phyloP scores from a whole-genome alignment of 2,797 vertebrate species.

The Danio choprae region DNA sequence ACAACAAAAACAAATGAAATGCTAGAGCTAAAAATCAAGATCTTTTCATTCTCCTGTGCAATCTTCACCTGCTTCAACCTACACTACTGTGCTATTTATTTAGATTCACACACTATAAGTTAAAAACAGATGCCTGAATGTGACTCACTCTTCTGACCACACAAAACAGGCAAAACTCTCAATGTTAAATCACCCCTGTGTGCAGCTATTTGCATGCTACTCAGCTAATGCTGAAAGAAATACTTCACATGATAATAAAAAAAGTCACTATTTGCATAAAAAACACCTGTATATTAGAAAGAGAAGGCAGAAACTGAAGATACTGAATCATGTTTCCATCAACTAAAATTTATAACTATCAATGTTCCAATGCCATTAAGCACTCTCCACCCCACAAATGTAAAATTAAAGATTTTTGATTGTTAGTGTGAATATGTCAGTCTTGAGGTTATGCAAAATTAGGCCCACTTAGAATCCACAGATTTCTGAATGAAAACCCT shows the following conservation, averaged over 20 bases:
- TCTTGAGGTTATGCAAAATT: too few relatives aligned
- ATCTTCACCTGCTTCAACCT: neutral
- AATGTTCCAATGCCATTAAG: too few relatives aligned
- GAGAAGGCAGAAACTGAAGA: neutral
- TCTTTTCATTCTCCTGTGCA: neutral
- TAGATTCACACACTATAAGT: neutral
- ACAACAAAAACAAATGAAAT: neutral
- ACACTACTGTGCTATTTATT: neutral
- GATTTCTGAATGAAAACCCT: too few relatives aligned
- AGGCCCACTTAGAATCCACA: too few relatives aligned
- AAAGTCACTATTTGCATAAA: neutral
- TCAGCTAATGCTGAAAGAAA: conserved; percentile 1
- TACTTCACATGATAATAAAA: neutral
- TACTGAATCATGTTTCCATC: neutral
- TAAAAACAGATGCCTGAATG: neutral
- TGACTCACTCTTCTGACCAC: conserved; percentile 1
- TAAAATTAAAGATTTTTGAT: too few relatives aligned
- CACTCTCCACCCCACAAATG: too few relatives aligned
- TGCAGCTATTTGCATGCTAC: neutral
- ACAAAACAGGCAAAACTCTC: neutral
- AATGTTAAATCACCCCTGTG: neutral
- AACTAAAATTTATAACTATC: too few relatives aligned
- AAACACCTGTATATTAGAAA: neutral
- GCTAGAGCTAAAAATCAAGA: neutral
- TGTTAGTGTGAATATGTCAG: too few relatives aligned